Evolutionary conservation across 2,797 vertebrate species (phyloP).

Genomic region (Rhyacichthys aspro): DNA sequence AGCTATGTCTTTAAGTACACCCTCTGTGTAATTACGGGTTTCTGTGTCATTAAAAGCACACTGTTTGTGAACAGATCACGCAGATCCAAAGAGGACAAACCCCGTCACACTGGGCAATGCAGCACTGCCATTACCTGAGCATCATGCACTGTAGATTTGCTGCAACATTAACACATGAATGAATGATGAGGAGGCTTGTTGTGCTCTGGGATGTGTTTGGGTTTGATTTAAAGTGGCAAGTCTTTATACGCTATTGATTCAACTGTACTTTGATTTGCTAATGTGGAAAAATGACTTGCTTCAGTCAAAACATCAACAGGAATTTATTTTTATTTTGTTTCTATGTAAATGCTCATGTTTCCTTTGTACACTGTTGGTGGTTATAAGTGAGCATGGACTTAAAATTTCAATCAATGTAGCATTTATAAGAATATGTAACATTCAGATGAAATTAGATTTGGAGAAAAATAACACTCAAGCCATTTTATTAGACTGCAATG

Average conservation of each 20-base stretch:
- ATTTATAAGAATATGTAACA: no score
- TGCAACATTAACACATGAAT: constrained; percentile 40
- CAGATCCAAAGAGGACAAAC: constrained; percentile 25
- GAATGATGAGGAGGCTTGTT: constrained; percentile 41
- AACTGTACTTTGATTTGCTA: constrained; percentile 23
- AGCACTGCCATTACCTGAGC: constrained; percentile 19
- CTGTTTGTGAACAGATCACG: constrained; percentile 20
- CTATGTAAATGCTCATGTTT: neutral
- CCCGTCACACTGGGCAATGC: neutral
- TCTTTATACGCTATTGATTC: constrained; percentile 53
- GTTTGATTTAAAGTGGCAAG: constrained; percentile 29
- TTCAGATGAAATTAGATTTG: no score
- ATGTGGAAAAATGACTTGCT: constrained; percentile 27
- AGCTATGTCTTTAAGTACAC: constrained; percentile 3
- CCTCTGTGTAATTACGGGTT: constrained; percentile 38
- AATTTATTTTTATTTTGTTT: no score
- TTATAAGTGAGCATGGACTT: no score
- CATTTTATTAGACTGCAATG: no score
- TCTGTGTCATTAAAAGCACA: constrained; percentile 23
- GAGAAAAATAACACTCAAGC: no score
- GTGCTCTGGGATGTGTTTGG: constrained; percentile 55
- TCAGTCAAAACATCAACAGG: constrained; percentile 17
- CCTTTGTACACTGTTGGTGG: neutral
- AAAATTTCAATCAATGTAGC: no score
- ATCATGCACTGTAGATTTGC: constrained; percentile 17